Conservation (phyloP, 2,797 vertebrate species). For the Ibycter americanus region DNA sequence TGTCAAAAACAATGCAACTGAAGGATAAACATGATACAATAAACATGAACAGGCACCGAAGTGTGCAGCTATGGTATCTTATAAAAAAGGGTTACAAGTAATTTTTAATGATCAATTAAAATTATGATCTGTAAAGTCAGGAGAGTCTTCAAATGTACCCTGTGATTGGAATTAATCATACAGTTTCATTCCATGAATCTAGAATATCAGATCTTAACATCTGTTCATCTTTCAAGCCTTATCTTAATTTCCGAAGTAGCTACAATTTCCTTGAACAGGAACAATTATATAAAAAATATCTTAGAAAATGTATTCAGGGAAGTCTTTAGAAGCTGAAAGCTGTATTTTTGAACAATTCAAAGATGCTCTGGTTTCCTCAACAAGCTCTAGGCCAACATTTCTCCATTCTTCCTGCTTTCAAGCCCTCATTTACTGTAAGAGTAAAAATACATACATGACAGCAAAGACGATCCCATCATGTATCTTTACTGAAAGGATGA, state of each 20-base stretch:
- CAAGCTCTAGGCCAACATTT: not conserved
- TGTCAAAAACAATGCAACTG: rapidly evolving
- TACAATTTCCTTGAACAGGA: not conserved
- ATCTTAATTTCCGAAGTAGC: not conserved
- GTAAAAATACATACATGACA: not conserved
- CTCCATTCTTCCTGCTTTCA: not conserved
- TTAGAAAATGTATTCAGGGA: not conserved
- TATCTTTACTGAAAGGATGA: not conserved
- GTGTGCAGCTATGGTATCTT: not conserved
- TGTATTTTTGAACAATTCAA: not conserved
- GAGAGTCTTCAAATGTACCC: not conserved
- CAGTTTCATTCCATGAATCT: not conserved
- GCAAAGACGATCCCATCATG: not conserved
- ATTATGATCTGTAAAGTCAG: not conserved
- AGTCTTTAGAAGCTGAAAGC: not conserved
- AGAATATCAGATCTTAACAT: not conserved
- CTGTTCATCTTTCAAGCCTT: not conserved
- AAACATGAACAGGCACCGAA: not conserved
- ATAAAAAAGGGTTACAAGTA: not conserved
- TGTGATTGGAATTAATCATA: not conserved
- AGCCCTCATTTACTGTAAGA: not conserved
- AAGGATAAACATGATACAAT: not conserved
- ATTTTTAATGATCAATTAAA: not conserved
- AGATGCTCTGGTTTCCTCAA: not conserved
- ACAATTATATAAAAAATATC: not conserved